A percentile compares a stretch with the other conserved stretches of the same genome.
phyloP scores from a whole-genome alignment of 2,113 vertebrate genomes.

The Piaya cayana region DNA sequence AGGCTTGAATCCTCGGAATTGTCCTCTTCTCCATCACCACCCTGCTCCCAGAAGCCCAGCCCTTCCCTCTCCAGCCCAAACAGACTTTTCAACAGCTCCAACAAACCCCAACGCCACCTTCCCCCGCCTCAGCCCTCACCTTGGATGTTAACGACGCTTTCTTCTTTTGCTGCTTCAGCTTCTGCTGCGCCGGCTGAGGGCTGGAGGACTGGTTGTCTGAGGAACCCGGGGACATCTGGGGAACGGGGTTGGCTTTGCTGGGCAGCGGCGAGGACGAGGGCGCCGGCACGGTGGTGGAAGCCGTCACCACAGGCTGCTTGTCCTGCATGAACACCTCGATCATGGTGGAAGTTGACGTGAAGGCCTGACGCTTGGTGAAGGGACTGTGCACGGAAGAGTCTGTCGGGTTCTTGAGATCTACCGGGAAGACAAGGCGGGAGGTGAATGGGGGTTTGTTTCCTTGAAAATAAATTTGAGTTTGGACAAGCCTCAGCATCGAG shows the following conservation, averaged over 20 bases:
- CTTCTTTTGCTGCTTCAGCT: conserved; percentile 95
- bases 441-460: neutral
- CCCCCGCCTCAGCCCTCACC: conserved; percentile 55
- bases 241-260: conserved; percentile 76
- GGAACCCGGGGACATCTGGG: conserved; percentile 91
- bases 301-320: conserved; percentile 82
- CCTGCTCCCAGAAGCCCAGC: neutral
- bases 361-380: conserved; percentile 92
- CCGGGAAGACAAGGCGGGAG: neutral
- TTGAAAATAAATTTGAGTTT: neutral
- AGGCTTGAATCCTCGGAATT: neutral
- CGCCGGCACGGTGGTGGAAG: conserved; percentile 75
- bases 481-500: neutral
- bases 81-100: neutral
- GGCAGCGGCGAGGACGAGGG: conserved; percentile 82
- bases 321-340: conserved; percentile 96
- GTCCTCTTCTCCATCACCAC: neutral
- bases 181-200: conserved; percentile 95
- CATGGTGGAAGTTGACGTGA: conserved; percentile 88
- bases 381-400: conserved; percentile 86
- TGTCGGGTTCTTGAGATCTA: conserved; percentile 89
- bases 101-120: neutral
- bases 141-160: conserved; percentile 92
- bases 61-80: neutral
- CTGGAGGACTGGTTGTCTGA: conserved; percentile 93